Evolutionary conservation across 1,140 invertebrate genomes (phyloP).

Genomic region (Apolygus lucorum): DNA sequence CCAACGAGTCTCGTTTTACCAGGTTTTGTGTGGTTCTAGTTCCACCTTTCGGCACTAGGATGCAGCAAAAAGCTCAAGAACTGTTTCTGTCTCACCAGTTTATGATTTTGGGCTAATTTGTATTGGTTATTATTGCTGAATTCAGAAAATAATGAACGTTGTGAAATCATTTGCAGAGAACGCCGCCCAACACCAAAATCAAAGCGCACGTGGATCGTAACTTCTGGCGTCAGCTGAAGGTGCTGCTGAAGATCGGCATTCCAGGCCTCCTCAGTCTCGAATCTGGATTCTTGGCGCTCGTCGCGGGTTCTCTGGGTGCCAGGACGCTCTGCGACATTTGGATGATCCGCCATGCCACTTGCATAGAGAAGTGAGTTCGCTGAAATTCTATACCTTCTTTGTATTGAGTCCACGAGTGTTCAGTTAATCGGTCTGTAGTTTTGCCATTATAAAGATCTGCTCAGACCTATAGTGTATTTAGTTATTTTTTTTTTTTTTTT

Average conservation of each 20-base stretch:
- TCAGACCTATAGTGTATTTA: too few species aligned
- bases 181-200: conserved; percentile 36
- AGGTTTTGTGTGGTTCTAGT: too few species aligned
- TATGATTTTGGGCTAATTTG: too few species aligned
- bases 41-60: too few species aligned
- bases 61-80: too few species aligned
- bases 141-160: not conserved
- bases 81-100: too few species aligned
- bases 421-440: too few species aligned
- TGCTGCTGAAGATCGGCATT: conserved; percentile 73
- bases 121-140: too few species aligned
- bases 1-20: too few species aligned
- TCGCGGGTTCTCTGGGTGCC: conserved; percentile 71
- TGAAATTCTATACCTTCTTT: conserved; percentile 29
- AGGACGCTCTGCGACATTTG: conserved; percentile 93
- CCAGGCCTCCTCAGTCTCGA: conserved; percentile 67
- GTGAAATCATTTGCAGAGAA: not conserved
- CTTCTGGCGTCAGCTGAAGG: conserved; percentile 69
- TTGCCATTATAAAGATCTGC: too few species aligned
- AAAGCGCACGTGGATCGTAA: conserved; percentile 78
- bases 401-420: too few species aligned
- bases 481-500: too few species aligned
- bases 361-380: conserved; percentile 72
- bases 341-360: conserved; percentile 89
- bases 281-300: conserved; percentile 66